phyloP scores from a whole-genome alignment of 1,140 invertebrate species.

The Brachionus asplanchnoidis region DNA sequence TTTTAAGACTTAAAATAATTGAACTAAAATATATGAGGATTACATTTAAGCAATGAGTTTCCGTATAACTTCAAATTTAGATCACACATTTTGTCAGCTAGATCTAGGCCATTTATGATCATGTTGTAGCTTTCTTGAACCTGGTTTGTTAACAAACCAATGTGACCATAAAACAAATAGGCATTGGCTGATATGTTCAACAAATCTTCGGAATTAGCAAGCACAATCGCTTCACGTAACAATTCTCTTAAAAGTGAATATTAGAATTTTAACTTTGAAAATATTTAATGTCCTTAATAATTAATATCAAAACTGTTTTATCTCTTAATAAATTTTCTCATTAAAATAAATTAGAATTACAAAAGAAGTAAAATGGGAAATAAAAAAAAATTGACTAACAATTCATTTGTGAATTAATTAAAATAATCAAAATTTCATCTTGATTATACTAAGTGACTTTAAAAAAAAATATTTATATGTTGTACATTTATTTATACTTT shows the following conservation, averaged over 20 bases:
- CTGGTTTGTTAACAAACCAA: slow-evolving; percentile 5
- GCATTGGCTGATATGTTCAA: slow-evolving; percentile 15
- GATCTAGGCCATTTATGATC: neutral
- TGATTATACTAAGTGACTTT: too few relatives aligned
- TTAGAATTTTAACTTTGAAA: too few relatives aligned
- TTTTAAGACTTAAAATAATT: neutral
- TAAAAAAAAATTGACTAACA: too few relatives aligned
- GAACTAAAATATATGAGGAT: neutral
- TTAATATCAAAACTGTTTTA: neutral
- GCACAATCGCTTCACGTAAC: slow-evolving; percentile 27
- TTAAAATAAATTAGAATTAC: neutral
- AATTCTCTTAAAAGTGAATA: neutral
- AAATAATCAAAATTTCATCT: too few relatives aligned
- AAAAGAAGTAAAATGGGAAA: neutral
- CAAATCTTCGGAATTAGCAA: slow-evolving; percentile 23
- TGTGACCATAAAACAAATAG: slow-evolving; percentile 7
- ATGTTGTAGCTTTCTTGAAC: slow-evolving; percentile 15
- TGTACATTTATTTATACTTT: too few relatives aligned
- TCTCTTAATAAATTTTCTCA: too few relatives aligned
- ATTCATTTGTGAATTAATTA: too few relatives aligned
- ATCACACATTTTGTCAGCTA: slow-evolving; percentile 37
- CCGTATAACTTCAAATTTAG: slow-evolving; percentile 17
- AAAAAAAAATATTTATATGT: too few relatives aligned
- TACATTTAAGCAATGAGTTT: slow-evolving; percentile 1
- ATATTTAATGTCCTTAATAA: too few relatives aligned